Conservation (phyloP, 2,888 invertebrate genomes). For the Plebejus argus region DNA sequence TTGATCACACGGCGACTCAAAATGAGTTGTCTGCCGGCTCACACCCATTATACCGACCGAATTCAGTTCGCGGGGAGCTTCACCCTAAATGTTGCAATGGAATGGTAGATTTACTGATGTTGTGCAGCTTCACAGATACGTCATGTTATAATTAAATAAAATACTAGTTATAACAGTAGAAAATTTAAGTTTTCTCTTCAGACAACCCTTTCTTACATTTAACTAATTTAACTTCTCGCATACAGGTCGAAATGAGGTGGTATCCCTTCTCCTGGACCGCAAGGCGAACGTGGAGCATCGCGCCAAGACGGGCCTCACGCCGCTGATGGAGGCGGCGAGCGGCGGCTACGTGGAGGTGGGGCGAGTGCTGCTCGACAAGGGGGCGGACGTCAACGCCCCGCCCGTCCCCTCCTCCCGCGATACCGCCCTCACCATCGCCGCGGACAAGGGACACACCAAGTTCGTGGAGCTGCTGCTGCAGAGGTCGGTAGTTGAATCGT, state of each 20-base stretch:
- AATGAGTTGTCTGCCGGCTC: no score
- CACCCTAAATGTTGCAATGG: no score
- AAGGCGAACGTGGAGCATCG: constrained; percentile 99
- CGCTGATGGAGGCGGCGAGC: constrained; percentile 99
- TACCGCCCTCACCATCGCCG: constrained; percentile 99
- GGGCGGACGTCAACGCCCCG: constrained; percentile 99
- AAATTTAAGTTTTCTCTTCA: no score
- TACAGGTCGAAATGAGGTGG: constrained; percentile 94
- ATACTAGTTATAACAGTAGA: no score
- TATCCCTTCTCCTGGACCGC: constrained; percentile 95
- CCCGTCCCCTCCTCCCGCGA: constrained; percentile 99
- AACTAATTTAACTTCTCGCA: no score
- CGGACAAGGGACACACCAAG: constrained; percentile 99
- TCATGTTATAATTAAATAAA: no score
- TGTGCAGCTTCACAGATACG: no score
- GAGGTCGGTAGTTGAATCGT: constrained; percentile 58
- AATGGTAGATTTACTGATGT: no score
- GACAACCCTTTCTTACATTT: no score
- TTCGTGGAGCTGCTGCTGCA: constrained; percentile 91
- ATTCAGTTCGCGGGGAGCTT: no score
- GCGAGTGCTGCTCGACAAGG: constrained; percentile 95
- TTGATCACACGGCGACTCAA: no score
- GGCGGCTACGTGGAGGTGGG: constrained; percentile 99
- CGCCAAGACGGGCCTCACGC: constrained; percentile 99
- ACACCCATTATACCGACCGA: no score